These are phyloP conservation scores for Scaptomyza graminum DNA, from an alignment of 1,140 invertebrate genomes.

Conservation along the genomic window DNA sequence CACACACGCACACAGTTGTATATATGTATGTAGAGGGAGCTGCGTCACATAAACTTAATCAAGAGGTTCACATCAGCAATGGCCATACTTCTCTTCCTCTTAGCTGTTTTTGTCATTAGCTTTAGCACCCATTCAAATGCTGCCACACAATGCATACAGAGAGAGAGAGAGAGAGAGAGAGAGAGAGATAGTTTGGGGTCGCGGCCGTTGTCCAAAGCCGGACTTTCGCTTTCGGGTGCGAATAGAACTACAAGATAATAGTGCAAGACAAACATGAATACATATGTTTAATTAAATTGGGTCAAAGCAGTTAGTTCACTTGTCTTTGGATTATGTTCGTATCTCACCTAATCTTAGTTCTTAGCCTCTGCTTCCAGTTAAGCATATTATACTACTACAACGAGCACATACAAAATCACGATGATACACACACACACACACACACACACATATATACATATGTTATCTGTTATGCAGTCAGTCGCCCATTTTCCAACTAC, in stretches of 20 bases:
- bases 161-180: no score
- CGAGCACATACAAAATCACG: neutral
- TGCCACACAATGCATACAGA: neutral
- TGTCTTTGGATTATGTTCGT: constrained; percentile 79
- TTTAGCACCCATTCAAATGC: constrained; percentile 32
- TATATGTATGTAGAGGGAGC: neutral
- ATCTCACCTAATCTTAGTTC: constrained; percentile 71
- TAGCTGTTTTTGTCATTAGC: constrained; percentile 51
- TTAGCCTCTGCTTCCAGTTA: constrained; percentile 16
- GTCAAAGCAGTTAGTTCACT: constrained; percentile 79
- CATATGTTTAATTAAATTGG: constrained; percentile 78
- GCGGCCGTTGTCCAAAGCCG: constrained; percentile 23
- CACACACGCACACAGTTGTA: neutral
- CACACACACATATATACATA: constrained; percentile 8
- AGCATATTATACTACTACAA: constrained; percentile 31
- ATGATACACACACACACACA: constrained; percentile 1
- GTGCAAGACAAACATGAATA: constrained; percentile 36
- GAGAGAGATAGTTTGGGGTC: constrained; percentile 23
- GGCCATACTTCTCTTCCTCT: neutral
- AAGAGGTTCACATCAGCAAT: constrained; percentile 41
- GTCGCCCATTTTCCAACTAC: no score
- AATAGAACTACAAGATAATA: constrained; percentile 67
- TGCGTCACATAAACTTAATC: constrained; percentile 39
- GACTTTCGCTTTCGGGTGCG: constrained; percentile 57
- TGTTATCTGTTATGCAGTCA: constrained; percentile 15